Conservation (phyloP, 2,113 vertebrate species). For the Takifugu flavidus region DNA sequence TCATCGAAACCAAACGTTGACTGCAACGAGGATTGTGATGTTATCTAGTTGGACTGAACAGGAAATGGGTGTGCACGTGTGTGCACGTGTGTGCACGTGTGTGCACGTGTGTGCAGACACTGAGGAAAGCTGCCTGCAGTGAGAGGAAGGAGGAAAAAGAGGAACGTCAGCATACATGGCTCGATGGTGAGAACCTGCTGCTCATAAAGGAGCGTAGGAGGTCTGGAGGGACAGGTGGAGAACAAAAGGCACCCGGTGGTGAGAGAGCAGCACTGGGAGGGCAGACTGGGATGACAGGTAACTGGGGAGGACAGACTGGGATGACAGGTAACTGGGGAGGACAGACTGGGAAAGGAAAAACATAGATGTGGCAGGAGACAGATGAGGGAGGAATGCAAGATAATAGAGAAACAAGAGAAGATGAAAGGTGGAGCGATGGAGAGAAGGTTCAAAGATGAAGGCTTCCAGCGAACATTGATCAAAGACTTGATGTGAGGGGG, state of each 20-base stretch:
- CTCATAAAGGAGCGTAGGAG: slow-evolving; percentile 24
- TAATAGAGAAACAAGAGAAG: slow-evolving; percentile 44
- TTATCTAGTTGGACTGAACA: no score
- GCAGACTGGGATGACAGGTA: slow-evolving; percentile 49
- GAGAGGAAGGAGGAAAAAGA: slow-evolving; percentile 18
- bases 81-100: slow-evolving; percentile 3
- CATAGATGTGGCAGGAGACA: slow-evolving; percentile 29
- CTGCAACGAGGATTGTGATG: no score
- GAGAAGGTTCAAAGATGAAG: slow-evolving; percentile 20
- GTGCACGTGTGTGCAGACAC: slow-evolving; percentile 3
- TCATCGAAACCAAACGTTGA: no score
- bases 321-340: slow-evolving; percentile 24
- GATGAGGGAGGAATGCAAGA: slow-evolving; percentile 31
- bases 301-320: slow-evolving; percentile 52
- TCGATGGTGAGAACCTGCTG: slow-evolving; percentile 23
- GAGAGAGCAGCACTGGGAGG: slow-evolving; percentile 1
- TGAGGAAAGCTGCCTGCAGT: slow-evolving; percentile 45
- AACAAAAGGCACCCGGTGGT: slow-evolving; percentile 3
- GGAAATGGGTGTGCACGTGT: slow-evolving; percentile 6
- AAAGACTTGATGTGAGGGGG: slow-evolving; percentile 4
- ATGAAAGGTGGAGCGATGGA: slow-evolving; percentile 46
- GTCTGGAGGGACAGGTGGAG: slow-evolving; percentile 20
- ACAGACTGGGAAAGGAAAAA: slow-evolving; percentile 33
- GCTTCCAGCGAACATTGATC: slow-evolving; percentile 44
- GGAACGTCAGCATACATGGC: slow-evolving; percentile 15